Evolutionary conservation across 2,113 vertebrate genomes (phyloP).

Genomic region (Myxocyprinus asiaticus): DNA sequence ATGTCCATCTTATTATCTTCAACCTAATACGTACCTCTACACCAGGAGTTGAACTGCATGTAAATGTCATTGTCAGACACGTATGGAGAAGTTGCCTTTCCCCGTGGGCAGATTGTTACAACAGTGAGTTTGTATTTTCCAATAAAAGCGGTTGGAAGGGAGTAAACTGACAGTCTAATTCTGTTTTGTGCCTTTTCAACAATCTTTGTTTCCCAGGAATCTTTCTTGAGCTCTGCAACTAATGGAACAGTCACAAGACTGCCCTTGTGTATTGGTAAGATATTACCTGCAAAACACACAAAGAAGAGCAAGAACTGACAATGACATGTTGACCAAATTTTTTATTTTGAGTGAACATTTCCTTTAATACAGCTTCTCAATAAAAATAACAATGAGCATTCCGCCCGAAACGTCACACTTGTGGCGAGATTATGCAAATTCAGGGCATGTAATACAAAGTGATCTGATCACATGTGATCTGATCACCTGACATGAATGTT

Average conservation of each 20-base stretch:
- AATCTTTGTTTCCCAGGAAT: conserved; percentile 61
- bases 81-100: conserved; percentile 65
- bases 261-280: not conserved
- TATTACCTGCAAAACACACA: conserved; percentile 12
- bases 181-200: conserved; percentile 63
- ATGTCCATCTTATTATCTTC: too few relatives aligned
- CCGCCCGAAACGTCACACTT: too few relatives aligned
- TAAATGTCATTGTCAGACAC: conserved; percentile 70
- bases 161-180: conserved; percentile 73
- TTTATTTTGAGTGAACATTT: too few relatives aligned
- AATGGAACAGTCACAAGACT: not conserved
- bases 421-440: too few relatives aligned
- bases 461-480: too few relatives aligned
- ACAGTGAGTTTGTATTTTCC: conserved; percentile 81
- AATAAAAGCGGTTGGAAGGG: conserved; percentile 73
- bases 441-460: too few relatives aligned
- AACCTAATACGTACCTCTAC: not conserved
- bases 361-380: too few relatives aligned
- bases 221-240: not conserved
- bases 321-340: too few relatives aligned
- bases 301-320: not conserved
- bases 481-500: too few relatives aligned
- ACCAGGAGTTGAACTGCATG: conserved; percentile 88
- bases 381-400: too few relatives aligned
- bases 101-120: conserved; percentile 62